Conservation (phyloP, 2,888 invertebrate species). For the Athalia circularis region DNA sequence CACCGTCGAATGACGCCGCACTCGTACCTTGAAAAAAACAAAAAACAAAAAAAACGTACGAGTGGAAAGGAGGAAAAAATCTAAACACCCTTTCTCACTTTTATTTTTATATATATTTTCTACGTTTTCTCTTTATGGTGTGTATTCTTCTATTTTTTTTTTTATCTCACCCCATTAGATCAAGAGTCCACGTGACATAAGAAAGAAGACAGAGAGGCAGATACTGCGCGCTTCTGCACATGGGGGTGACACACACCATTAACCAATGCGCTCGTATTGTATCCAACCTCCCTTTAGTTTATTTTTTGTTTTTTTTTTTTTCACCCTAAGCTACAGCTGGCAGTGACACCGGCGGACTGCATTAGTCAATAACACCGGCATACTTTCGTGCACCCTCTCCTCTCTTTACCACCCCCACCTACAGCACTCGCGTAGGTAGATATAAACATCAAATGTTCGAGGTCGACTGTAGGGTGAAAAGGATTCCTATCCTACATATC, state of each 20-base stretch:
- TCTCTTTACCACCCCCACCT: constrained; percentile 29
- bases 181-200: constrained; percentile 14
- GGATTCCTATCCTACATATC: constrained; percentile 35
- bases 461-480: constrained; percentile 16
- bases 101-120: constrained; percentile 45
- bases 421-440: too few species aligned
- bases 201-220: constrained; percentile 20
- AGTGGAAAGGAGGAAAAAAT: constrained; percentile 44
- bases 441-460: neutral
- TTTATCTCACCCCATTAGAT: constrained; percentile 32
- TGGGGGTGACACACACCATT: constrained; percentile 35
- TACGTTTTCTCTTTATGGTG: constrained; percentile 34
- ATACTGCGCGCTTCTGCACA: constrained; percentile 1
- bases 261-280: constrained; percentile 20
- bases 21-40: neutral
- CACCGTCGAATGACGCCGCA: neutral
- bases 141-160: neutral
- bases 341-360: constrained; percentile 56
- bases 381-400: constrained; percentile 4
- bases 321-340: constrained; percentile 42
- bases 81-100: constrained; percentile 49
- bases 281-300: too few species aligned
- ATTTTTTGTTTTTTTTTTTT: too few species aligned
- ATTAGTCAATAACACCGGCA: constrained; percentile 55
- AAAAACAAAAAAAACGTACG: neutral